These are phyloP conservation scores for Eonycteris spelaea DNA, from an alignment of 2,113 vertebrate genomes.

Conservation along the genomic window DNA sequence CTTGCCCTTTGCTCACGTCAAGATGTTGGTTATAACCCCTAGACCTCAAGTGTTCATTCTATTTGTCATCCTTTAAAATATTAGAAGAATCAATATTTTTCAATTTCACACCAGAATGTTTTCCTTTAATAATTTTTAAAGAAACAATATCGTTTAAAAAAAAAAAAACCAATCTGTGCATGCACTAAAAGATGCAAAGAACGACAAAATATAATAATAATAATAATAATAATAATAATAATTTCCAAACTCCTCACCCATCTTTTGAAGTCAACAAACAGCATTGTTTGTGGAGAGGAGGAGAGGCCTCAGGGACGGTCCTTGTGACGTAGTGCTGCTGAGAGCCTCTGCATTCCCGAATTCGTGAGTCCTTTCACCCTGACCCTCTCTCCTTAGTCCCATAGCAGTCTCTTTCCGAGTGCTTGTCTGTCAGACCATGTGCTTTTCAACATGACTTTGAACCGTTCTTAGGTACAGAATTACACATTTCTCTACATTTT, in stretches of 20 bases:
- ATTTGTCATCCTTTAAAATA: background rate
- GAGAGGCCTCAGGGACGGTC: background rate
- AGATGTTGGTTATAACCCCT: background rate
- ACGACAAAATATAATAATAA: background rate
- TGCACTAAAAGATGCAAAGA: background rate
- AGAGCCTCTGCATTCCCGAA: constrained; percentile 15
- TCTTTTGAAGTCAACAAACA: background rate
- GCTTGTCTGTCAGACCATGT: background rate
- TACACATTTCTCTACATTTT: background rate
- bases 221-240: background rate
- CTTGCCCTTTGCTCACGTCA: background rate
- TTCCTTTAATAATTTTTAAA: background rate
- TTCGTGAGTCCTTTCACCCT: constrained; percentile 34
- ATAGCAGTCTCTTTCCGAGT: background rate
- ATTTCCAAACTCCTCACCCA: background rate
- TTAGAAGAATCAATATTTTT: background rate
- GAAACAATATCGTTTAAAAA: background rate
- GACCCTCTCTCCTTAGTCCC: background rate
- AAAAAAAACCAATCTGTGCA: background rate
- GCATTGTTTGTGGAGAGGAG: background rate
- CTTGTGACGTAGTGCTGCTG: background rate
- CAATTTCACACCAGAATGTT: background rate
- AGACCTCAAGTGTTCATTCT: background rate
- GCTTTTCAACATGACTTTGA: background rate
- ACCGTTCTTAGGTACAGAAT: background rate